Evolutionary conservation across 1,140 invertebrate genomes (phyloP), one percentile per base, ranked within the genome.

Genomic region (Drosophila sucinea): DNA sequence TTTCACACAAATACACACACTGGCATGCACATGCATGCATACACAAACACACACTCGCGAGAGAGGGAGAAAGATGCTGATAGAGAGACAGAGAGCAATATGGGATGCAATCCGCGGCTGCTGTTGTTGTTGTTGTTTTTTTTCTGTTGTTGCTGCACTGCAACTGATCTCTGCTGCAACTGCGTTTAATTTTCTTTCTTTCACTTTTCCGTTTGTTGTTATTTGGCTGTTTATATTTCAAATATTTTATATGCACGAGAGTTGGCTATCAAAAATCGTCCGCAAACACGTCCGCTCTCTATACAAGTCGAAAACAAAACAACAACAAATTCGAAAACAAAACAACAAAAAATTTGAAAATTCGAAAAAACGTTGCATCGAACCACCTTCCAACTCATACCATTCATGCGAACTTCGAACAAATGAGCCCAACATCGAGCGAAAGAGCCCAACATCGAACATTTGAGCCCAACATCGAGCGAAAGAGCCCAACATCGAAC

Each of bases 211-310:
- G 25, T 33, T 51, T 40, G 11, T 10, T 56, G 25, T 74, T 41
- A 55, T 56, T 70, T 55, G 58, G 38, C 40, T 77, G 32, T 67
- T 78, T 11, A 56, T 54, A 65, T 55, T 29, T 33, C 30, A 55
- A 55, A 60, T 60, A 35, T 51, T 1, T 60, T 60, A 58, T 58
- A 44, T 38, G 79, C 86, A 79, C 90, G 90, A 91, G 86, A 81
- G 84, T 86, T 89, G 70, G 66, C 81, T 90, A 77, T 90, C 77
- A 89, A 82, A 79, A 79, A 91, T 81, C 90, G 84, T 17, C 17
- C 17, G 17, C 17, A 17, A 17, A 17, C 17, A 17, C 17, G 17
- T 17, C 17, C 17, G 17, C 17, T 17, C 17, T 17, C 17, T 17
- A 17, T 17, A 17, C 17, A 17, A 17, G 17, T 17, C 17, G 17